Base-by-base conservation (phyloP, 2,888 invertebrate species). In the Dasysyrphus tricinctus region DNA sequence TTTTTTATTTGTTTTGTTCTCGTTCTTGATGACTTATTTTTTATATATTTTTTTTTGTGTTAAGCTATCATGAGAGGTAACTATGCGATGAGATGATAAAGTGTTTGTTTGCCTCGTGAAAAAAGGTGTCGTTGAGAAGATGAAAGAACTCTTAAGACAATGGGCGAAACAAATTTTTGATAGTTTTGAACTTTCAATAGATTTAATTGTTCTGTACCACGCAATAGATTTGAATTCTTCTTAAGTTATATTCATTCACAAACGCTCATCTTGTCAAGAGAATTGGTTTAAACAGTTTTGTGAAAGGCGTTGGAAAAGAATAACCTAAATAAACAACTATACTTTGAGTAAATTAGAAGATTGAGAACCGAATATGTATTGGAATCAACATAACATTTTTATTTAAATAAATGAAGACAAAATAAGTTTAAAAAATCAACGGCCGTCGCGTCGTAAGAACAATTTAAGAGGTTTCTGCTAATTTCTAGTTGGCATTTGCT, bases 11-110 rank as follows among this genome's bases (percentile, higher is more conserved):
- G 29, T n/a, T 54, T 67, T 37, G 44, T 65, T 44, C 12, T 29
- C 9, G 0, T 16, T 65, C 12, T 65, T n/a, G 16, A 47, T 16
- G 32, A 32, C 6, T 44, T 63, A 8, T 63, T 24, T 39, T 39
- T 39, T 39, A 12, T 14, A 5, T 19, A 5, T 42, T n/a, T 42
- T n/a, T 12, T 63, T 63, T 5, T 44, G 2, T n/a, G 16, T 65
- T 29, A 32, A 32, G 65, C 47, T 47, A 65, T 65, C 32, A 47
- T 16, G n/a, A 65, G 65, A 47, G 16, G 29, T 19, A 61, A 44
- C n/a, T 44, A n/a, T 14, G 16, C 14, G 29, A 32, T 63, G 7
- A 7, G 37, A 47, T 32, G n/a, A 42, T 44, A 16, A 63, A 63
- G 63, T 63, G 29, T 29, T 63, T 44, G 29, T 3, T n/a, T 63